Evolutionary conservation across 2,888 invertebrate species (phyloP), one percentile per base, ranked within the genome.

Genomic region (Dynastes hyllus): DNA sequence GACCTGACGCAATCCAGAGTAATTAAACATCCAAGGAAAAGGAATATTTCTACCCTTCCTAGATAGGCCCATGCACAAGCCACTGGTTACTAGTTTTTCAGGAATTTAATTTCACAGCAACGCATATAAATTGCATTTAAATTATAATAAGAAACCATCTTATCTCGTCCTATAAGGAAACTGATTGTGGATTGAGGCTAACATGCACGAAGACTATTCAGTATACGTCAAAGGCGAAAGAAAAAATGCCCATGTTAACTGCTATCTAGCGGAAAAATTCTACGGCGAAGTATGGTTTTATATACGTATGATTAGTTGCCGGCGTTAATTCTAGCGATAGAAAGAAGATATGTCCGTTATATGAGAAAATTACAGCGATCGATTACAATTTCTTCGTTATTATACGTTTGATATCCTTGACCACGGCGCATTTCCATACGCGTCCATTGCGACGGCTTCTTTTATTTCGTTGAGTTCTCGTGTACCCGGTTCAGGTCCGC

Each of bases 121-220:
- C 58, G 71, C 71, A 71, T 71, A 71, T 71, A 71, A 71, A 71
- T 71, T 71, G 55, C 55, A 71, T 71, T 71, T 71, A 58, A 71
- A 58, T 71, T 71, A 71, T 71, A 71, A 71, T 71, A 71, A 71
- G 71, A 22, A 40, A 16, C 29, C 32, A 53, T 16, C 55, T 71
- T 55, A 71, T 58, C 55, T 37, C 37, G 32, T 1, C 37, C 58
- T 37, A 55, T 37, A 51, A 37, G 71, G 71, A 58, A 58, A 58
- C 32, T 37, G 55, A 40, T 58, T 22, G 16, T 37, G 58, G 71
- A 55, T 55, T 37, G 32, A 37, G 32, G 71, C 37, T n/a, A 55
- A 9, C 40, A 2, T 67, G 45, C 22, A 16, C n/a, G n/a, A 58
- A 16, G 8, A 58, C n/a, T 11, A 45, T 45, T 45, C 45, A 22